Evolutionary conservation across 2,113 vertebrate genomes (phyloP), one percentile per base, ranked within the genome.

Genomic region (Coracopsis vasa): DNA sequence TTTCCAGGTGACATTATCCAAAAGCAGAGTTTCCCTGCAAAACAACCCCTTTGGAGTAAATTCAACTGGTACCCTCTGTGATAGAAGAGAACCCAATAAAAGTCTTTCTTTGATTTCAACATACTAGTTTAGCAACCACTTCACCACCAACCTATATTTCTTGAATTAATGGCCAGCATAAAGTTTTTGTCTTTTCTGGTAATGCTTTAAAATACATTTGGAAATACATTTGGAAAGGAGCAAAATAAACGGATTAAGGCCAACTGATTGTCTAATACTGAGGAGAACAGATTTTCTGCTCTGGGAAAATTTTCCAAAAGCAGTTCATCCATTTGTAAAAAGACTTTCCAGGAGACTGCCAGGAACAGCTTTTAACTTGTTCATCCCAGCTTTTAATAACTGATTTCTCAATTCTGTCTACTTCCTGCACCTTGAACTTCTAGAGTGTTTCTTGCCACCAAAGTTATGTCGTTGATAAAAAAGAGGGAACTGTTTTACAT

Each of bases 201-300:
- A 53, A 16, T 20, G 14, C 56, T 89, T 80, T 65, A 80, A 94
- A 94, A 91, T 21, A 16, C 12, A n/a, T 48, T 82, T 92, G 45
- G 84, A 94, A 94, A 91, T 21, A 16, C 12, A n/a, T 48, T 82
- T 92, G 45, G 84, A 96, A 94, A 85, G 11, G 9, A 92, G 58
- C 12, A 74, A 66, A 78, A 89, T 25, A 74, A 94, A 73, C 1
- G 6, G 69, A 73, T 94, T 88, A 80, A 73, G 41, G 62, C 45
- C 51, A 79, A 83, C 17, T 37, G 58, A 42, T 94, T 74, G 60
- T 35, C 62, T 75, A 84, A 69, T 48, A 77, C 64, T 45, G 80
- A 87, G 73, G 35, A 62, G 82, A 94, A 93, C 47, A 92, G 88
- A 94, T 85, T 94, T 95, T 84, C 21, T 86, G 35, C 79, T 91